phyloP scores from a whole-genome alignment of 1,140 invertebrate genomes.

The Listronotus oregonensis region DNA sequence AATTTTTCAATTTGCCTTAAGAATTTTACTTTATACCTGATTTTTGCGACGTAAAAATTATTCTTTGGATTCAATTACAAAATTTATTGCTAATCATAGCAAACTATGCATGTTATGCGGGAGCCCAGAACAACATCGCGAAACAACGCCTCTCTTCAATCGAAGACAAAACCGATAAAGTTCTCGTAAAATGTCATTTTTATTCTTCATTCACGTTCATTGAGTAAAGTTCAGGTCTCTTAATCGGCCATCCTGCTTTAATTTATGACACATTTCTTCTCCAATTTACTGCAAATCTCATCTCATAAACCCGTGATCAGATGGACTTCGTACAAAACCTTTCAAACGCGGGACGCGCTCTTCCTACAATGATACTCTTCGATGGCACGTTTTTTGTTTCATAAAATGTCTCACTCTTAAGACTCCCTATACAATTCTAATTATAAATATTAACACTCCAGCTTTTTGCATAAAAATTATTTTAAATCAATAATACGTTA shows the following conservation, averaged over 20 bases:
- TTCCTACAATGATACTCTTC: slow-evolving; percentile 29
- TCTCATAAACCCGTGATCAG: slow-evolving; percentile 31
- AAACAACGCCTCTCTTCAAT: slow-evolving; percentile 29
- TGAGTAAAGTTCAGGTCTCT: slow-evolving; percentile 30
- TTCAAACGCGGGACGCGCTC: slow-evolving; percentile 27
- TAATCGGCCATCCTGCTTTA: slow-evolving; percentile 33
- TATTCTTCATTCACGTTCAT: slow-evolving; percentile 34
- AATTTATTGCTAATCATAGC: slow-evolving; percentile 4
- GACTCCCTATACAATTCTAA: background rate
- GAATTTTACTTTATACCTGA: too few relatives aligned
- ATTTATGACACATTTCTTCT: slow-evolving; percentile 38
- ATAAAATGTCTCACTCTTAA: slow-evolving; percentile 12
- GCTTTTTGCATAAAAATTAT: too few relatives aligned
- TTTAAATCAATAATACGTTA: too few relatives aligned
- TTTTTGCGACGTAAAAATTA: too few relatives aligned
- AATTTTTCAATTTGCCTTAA: too few relatives aligned
- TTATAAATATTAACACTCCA: background rate
- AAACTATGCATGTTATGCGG: slow-evolving; percentile 6
- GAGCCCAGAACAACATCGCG: slow-evolving; percentile 9
- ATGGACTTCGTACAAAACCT: slow-evolving; percentile 28
- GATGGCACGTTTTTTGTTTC: slow-evolving; percentile 14
- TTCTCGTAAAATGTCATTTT: slow-evolving; percentile 36
- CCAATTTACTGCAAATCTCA: slow-evolving; percentile 35
- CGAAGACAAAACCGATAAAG: slow-evolving; percentile 31
- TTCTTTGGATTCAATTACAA: too few relatives aligned